Evolutionary conservation across 2,888 invertebrate species (phyloP), one percentile per base, ranked within the genome.

Genomic region (Pristionchus arcanus): DNA sequence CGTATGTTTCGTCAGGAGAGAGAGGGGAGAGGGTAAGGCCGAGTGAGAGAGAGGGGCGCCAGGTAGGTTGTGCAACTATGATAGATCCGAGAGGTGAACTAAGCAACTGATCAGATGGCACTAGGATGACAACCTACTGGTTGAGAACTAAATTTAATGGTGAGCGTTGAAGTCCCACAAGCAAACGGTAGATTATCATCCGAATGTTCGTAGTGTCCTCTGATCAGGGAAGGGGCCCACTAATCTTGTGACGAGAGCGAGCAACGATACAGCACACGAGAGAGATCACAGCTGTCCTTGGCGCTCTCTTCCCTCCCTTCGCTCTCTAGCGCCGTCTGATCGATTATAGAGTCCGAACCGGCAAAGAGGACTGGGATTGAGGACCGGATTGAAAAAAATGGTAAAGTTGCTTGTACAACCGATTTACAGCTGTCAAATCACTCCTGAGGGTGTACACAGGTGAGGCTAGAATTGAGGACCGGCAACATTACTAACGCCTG

Each of bases 51-150:
- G 63, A n/a, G n/a, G n/a, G 42, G 81, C 81, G 81, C 81, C 81
- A 81, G 81, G 81, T 81, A 81, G 81, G 81, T 81, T 81, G 81
- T 81, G 81, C 81, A 81, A 81, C 49, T 81, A 77, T 19, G 71
- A 77, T 11, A 77, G 42, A 71, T 16, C 15, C 15, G 28, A 71
- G 21, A 63, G 11, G 66, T 15, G 66, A 66, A 66, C 66, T 66
- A n/a, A 66, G 13, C 66, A 28, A n/a, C 9, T 66, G 66, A 66
- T 66, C n/a, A n/a, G 66, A 25, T n/a, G n/a, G n/a, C n/a, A n/a
- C n/a, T n/a, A n/a, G n/a, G n/a, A n/a, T n/a, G n/a, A n/a, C n/a
- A n/a, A n/a, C n/a, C n/a, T n/a, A n/a, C n/a, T n/a, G n/a, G n/a
- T n/a, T n/a, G n/a, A n/a, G n/a, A n/a, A n/a, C n/a, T n/a, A n/a